Evolutionary conservation across 53 echinoderm and acorn worm genomes (phyloP).

Genomic region (Crossaster papposus): DNA sequence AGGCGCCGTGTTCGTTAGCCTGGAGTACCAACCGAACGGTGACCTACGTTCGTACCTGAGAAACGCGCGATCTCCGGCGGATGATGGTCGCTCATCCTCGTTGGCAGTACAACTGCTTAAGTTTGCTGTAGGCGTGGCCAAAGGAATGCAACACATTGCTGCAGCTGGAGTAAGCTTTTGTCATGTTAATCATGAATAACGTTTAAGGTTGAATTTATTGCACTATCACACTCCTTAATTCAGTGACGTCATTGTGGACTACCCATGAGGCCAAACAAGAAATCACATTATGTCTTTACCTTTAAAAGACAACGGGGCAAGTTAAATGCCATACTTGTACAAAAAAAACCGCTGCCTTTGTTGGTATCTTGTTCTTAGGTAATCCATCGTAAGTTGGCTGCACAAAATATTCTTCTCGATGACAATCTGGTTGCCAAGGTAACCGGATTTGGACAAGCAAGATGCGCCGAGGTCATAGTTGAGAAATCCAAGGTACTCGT

Average conservation of each 20-base stretch:
- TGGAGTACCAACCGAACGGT: conserved; percentile 61
- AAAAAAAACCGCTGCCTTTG: too few relatives aligned
- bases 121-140: conserved; percentile 53
- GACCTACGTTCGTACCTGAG: conserved; percentile 60
- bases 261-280: neutral
- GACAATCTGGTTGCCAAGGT: conserved; percentile 52
- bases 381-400: conserved; percentile 67
- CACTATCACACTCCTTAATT: too few relatives aligned
- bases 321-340: too few relatives aligned
- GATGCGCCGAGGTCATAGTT: conserved; percentile 51
- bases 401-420: conserved; percentile 59
- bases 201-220: too few relatives aligned
- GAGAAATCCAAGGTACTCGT: conserved; percentile 33
- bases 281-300: neutral
- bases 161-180: conserved; percentile 35
- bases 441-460: conserved; percentile 60
- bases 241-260: too few relatives aligned
- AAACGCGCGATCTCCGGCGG: neutral
- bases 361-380: conserved; percentile 7
- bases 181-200: too few relatives aligned
- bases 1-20: conserved; percentile 40
- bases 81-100: neutral
- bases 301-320: too few relatives aligned
- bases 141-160: conserved; percentile 60
- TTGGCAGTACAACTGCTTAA: conserved; percentile 27